Evolutionary conservation across 2,797 vertebrate species (phyloP).

Genomic region (Neostethus bicornis): DNA sequence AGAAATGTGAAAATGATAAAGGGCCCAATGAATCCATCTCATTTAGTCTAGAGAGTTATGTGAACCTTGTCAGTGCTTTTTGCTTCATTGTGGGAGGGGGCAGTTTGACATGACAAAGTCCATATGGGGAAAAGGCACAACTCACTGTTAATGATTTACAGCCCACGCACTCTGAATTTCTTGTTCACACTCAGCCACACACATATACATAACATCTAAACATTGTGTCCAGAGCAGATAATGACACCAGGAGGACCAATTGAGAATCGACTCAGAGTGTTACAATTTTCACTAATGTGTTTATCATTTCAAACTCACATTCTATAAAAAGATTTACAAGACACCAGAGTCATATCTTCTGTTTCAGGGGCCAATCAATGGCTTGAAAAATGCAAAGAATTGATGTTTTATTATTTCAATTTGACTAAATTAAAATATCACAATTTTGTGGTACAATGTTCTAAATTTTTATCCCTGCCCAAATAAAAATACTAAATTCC

Average conservation of each 20-base stretch:
- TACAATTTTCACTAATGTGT: too few species aligned
- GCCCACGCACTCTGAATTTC: conserved; percentile 15
- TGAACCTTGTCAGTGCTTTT: background rate
- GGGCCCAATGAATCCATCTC: background rate
- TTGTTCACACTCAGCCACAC: background rate
- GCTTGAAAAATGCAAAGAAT: too few species aligned
- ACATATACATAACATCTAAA: background rate
- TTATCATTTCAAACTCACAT: too few species aligned
- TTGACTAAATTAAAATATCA: too few species aligned
- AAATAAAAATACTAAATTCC: too few species aligned
- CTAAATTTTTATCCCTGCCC: too few species aligned
- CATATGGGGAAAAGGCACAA: conserved; percentile 35
- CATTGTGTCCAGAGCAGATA: conserved; percentile 21
- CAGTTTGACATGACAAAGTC: conserved; percentile 39
- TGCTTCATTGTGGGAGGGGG: conserved; percentile 19
- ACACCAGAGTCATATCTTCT: too few species aligned
- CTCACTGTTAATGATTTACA: conserved; percentile 10
- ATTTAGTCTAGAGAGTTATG: background rate
- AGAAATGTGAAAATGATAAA: background rate
- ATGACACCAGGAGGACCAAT: conserved; percentile 24
- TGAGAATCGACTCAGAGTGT: conserved; percentile 36
- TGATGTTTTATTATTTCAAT: too few species aligned
- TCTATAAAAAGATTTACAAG: too few species aligned
- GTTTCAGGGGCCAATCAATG: too few species aligned
- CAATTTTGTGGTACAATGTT: too few species aligned